Evolutionary conservation across 2,797 vertebrate genomes (phyloP), one percentile per base, ranked within the genome.

Genomic region (Coreius guichenoti): DNA sequence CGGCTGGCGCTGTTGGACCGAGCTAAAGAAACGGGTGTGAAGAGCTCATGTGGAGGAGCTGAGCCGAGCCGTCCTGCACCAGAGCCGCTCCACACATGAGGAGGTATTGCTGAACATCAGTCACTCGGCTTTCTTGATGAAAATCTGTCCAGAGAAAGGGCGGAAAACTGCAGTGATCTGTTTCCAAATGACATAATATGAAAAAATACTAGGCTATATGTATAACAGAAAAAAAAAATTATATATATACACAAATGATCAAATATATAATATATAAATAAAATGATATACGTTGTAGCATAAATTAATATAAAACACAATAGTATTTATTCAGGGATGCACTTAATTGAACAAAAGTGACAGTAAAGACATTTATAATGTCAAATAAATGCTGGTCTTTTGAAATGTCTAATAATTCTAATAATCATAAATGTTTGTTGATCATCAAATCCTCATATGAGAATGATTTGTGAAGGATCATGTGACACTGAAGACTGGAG

Each of bases 121-220:
- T 96, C 94, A 96, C 87, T 96, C 95, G 0, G 93, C 93, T 89
- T 96, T 96, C 93, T 95, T 96, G 86, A 96, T 96, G 90, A 96
- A 96, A 90, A 96, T 95, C 95, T 96, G 93, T 8, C 2, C 3
- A 36, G 75, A 84, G 8, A 47, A n/a, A 84, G 47, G 54, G 21
- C 1, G 0, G 45, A 51, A 17, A 19, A 51, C 16, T 51, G 4
- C 1, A 14, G 4, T 47, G 13, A 49, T 49, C 23, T 21, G 31
- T 26, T 21, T 36, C 0, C n/a, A 49, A 9, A 72, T 3, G 3
- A n/a, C 21, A 23, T 39, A 1, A 36, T 36, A 7, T 7, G 6
- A 36, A 6, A 23, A 31, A 23, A 47, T 1, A 4, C 45, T 47
- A 47, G n/a, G n/a, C n/a, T n/a, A n/a, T n/a, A n/a, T n/a, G n/a